phyloP scores from a whole-genome alignment of 2,888 invertebrate genomes.

The Thumatha senex region DNA sequence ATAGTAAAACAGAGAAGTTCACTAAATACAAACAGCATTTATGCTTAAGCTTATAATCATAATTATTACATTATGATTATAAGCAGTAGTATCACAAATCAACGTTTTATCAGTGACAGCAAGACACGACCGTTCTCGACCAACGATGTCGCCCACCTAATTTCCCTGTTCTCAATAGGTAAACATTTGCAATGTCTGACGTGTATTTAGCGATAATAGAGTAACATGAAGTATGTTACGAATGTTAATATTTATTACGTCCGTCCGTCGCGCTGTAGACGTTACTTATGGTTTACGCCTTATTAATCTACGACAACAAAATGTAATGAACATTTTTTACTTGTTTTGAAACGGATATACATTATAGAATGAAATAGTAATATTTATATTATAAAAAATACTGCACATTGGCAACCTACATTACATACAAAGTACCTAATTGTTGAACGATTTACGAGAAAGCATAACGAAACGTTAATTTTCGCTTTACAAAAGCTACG shows the following conservation, averaged over 20 bases:
- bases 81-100: conserved; percentile 14
- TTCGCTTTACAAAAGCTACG: too few relatives aligned
- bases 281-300: conserved; percentile 50
- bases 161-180: conserved; percentile 30
- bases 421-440: too few relatives aligned
- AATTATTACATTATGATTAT: conserved; percentile 9
- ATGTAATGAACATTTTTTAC: too few relatives aligned
- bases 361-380: too few relatives aligned
- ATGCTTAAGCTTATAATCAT: too few relatives aligned
- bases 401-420: too few relatives aligned
- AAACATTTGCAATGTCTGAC: conserved; percentile 64
- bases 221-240: conserved; percentile 57
- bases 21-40: conserved; percentile 3
- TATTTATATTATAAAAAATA: too few relatives aligned
- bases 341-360: too few relatives aligned
- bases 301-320: conserved; percentile 23
- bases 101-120: conserved; percentile 25
- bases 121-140: conserved; percentile 35
- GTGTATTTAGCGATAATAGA: conserved; percentile 66
- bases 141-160: conserved; percentile 50
- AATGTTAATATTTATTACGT: conserved; percentile 57
- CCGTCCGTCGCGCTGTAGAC: conserved; percentile 49
- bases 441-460: too few relatives aligned
- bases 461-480: too few relatives aligned
- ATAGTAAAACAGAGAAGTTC: conserved; percentile 2